A percentile compares a stretch with the other conserved stretches of the same genome.
Evolutionary conservation across 2,888 invertebrate species (phyloP).

Genomic region (Scrobipalpa atriplicella): DNA sequence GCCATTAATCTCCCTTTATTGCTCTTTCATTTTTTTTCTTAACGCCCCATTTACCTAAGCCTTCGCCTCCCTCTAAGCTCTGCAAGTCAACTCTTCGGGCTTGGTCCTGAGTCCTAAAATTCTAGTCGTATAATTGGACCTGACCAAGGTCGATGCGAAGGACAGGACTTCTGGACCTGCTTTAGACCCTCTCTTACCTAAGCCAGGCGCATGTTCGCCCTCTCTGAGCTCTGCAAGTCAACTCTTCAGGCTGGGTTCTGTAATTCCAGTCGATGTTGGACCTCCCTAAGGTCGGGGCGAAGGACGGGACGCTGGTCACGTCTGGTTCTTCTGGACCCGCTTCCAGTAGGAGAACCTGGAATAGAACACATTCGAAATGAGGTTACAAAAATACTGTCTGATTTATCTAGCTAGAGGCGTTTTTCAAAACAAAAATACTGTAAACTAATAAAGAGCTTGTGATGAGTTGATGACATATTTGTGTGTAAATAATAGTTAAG

Average conservation of each 20-base stretch:
- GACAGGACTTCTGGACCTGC: constrained; percentile 87
- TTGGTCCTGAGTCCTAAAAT: constrained; percentile 86
- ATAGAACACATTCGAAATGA: neutral
- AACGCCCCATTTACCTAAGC: constrained; percentile 74
- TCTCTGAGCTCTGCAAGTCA: constrained; percentile 82
- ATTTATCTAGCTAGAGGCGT: too few relatives aligned
- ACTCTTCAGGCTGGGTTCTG: constrained; percentile 84
- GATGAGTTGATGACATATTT: too few relatives aligned
- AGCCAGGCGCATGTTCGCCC: constrained; percentile 83
- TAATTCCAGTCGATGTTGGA: constrained; percentile 89
- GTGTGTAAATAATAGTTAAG: too few relatives aligned
- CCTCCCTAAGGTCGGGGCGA: constrained; percentile 82
- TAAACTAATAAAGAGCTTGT: too few relatives aligned
- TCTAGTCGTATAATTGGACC: constrained; percentile 88
- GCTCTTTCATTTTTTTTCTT: too few relatives aligned
- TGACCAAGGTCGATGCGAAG: constrained; percentile 82
- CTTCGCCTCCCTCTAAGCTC: constrained; percentile 82
- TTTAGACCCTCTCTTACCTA: constrained; percentile 77
- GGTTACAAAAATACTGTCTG: too few relatives aligned
- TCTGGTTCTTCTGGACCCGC: constrained; percentile 87
- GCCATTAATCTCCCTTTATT: too few relatives aligned
- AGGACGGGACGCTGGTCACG: constrained; percentile 85
- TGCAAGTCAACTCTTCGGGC: constrained; percentile 83
- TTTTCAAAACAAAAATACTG: too few relatives aligned
- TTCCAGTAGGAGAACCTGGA: constrained; percentile 84